A percentile compares a stretch with the other conserved stretches of the same genome.
Evolutionary conservation across 1,140 invertebrate species (phyloP).

Genomic region (Cheumatopsyche charites): DNA sequence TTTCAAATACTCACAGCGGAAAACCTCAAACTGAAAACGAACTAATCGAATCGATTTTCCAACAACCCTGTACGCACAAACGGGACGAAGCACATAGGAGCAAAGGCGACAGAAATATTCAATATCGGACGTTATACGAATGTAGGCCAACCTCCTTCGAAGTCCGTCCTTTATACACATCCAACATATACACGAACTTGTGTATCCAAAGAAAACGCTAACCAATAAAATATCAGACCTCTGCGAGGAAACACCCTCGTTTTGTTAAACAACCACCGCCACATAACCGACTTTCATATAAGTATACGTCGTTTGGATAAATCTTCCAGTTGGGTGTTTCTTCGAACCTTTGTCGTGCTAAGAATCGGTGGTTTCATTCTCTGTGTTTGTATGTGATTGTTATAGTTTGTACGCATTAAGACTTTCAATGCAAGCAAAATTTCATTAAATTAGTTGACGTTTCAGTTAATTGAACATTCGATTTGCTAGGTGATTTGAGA

Average conservation of each 20-base stretch:
- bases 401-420: no score
- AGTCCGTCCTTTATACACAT: conserved; percentile 28
- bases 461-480: no score
- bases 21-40: neutral
- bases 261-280: conserved; percentile 24
- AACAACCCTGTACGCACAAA: conserved; percentile 28
- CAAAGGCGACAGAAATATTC: conserved; percentile 32
- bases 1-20: neutral
- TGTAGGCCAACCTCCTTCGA: conserved; percentile 47
- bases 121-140: conserved; percentile 45
- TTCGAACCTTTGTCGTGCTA: neutral
- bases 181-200: conserved; percentile 15
- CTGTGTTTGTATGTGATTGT: neutral
- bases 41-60: conserved; percentile 16
- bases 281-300: neutral
- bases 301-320: neutral
- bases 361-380: neutral
- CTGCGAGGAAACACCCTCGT: conserved; percentile 39
- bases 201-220: conserved; percentile 42
- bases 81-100: conserved; percentile 32
- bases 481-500: no score
- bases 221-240: conserved; percentile 48
- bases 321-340: neutral
- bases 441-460: no score
- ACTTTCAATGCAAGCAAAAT: no score